Conservation (phyloP, 2,797 vertebrate genomes). For the Myotis findleyi region DNA sequence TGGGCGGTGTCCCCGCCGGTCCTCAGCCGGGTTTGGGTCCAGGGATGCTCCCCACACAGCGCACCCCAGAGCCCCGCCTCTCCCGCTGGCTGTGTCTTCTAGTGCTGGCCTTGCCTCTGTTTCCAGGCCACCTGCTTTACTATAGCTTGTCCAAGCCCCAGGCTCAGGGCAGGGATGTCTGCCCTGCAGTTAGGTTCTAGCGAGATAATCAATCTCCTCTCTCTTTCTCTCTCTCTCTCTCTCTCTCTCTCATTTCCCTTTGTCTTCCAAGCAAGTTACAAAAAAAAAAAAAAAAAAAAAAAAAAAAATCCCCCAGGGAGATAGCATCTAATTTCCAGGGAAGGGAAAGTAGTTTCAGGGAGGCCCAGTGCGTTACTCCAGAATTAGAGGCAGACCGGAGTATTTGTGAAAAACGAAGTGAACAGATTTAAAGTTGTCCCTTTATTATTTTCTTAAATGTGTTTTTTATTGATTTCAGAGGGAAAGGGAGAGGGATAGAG, state of each 20-base stretch:
- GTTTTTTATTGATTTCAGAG: no score
- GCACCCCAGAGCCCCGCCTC: not conserved
- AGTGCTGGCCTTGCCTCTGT: not conserved
- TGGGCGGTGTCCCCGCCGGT: not conserved
- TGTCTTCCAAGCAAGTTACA: not conserved
- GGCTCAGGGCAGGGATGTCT: not conserved
- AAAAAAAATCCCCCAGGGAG: not conserved
- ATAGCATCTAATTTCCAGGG: not conserved
- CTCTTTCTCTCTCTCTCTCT: not conserved
- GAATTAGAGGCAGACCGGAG: no score
- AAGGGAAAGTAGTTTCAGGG: not conserved
- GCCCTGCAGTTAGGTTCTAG: not conserved
- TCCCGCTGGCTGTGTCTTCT: not conserved
- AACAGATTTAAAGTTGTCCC: no score
- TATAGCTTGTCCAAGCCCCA: not conserved
- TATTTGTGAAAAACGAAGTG: no score
- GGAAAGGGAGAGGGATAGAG: no score
- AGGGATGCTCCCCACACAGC: accelerated
- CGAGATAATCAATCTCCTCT: not conserved
- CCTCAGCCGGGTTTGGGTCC: not conserved
- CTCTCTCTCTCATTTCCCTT: not conserved
- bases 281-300: not conserved
- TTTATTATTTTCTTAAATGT: no score
- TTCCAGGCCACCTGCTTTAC: not conserved
- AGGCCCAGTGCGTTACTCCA: not conserved